Evolutionary conservation across 2,797 vertebrate species (phyloP).

Genomic region (Peromyscus eremicus): DNA sequence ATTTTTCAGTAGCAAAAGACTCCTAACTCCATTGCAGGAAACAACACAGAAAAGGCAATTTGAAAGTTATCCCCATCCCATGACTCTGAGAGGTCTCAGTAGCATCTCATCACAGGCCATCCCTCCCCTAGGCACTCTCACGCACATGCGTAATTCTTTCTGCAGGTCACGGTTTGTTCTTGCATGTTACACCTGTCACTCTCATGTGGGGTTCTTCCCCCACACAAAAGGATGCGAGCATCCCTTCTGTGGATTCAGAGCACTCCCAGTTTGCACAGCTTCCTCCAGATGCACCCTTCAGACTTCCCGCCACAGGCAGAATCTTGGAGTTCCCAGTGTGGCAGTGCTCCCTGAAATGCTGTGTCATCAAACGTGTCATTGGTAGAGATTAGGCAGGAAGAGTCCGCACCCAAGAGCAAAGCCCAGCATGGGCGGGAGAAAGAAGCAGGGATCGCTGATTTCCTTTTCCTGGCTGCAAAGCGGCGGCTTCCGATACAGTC

Average conservation of each 20-base stretch:
- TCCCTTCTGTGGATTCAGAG: neutral
- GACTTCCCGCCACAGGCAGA: neutral
- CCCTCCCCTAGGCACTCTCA: neutral
- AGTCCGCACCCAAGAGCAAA: neutral
- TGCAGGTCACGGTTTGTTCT: neutral
- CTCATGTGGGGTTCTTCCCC: neutral
- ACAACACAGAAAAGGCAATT: neutral
- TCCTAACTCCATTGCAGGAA: neutral
- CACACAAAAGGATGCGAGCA: neutral
- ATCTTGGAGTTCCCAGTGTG: neutral
- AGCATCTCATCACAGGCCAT: rapidly evolving
- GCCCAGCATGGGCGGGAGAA: neutral
- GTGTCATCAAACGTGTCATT: neutral
- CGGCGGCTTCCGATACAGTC: neutral
- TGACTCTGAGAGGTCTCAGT: neutral
- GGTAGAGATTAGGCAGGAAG: neutral
- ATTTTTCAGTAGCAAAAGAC: neutral
- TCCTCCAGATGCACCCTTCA: neutral
- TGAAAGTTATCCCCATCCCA: neutral
- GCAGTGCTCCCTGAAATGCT: neutral
- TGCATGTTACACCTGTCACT: neutral
- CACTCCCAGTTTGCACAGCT: neutral
- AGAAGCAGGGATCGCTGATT: neutral
- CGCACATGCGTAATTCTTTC: neutral
- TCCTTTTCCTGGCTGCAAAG: neutral